phyloP scores from a whole-genome alignment of 2,888 invertebrate genomes.

The Gymnosoma rotundatum region DNA sequence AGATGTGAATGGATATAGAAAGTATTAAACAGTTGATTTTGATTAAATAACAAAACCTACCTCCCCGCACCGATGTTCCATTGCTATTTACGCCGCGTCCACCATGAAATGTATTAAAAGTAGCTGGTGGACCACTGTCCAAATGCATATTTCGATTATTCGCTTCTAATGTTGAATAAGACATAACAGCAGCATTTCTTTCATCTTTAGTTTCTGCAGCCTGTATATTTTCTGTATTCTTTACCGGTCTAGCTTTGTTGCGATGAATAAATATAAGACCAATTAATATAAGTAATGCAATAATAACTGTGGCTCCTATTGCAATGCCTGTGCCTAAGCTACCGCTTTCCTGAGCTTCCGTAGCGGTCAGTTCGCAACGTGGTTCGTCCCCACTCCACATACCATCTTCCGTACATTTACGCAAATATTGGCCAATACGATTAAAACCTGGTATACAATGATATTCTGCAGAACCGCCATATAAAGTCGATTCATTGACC shows the following conservation, averaged over 20 bases:
- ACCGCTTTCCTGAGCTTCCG: slow-evolving; percentile 88
- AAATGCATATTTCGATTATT: slow-evolving; percentile 79
- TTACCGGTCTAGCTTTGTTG: slow-evolving; percentile 92
- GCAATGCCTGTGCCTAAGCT: slow-evolving; percentile 91
- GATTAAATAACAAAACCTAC: background rate
- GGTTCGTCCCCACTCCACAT: slow-evolving; percentile 95
- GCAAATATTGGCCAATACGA: slow-evolving; percentile 90
- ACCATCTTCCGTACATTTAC: slow-evolving; percentile 92
- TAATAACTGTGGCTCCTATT: slow-evolving; percentile 91
- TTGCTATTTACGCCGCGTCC: slow-evolving; percentile 72
- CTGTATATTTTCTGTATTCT: slow-evolving; percentile 94
- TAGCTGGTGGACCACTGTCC: slow-evolving; percentile 80
- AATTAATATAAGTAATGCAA: slow-evolving; percentile 89
- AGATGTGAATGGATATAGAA: slow-evolving; percentile 20
- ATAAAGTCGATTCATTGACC: slow-evolving; percentile 91
- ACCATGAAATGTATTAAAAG: slow-evolving; percentile 82
- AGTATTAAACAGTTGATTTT: background rate
- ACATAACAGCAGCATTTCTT: slow-evolving; percentile 94
- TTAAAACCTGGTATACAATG: slow-evolving; percentile 94
- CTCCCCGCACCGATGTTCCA: slow-evolving; percentile 40
- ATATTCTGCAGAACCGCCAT: slow-evolving; percentile 93
- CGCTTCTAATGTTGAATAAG: slow-evolving; percentile 92
- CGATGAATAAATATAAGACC: slow-evolving; percentile 91
- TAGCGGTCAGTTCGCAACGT: slow-evolving; percentile 87
- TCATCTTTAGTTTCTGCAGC: slow-evolving; percentile 93